Conservation (phyloP, 2,113 vertebrate species). For the Mola mola region DNA sequence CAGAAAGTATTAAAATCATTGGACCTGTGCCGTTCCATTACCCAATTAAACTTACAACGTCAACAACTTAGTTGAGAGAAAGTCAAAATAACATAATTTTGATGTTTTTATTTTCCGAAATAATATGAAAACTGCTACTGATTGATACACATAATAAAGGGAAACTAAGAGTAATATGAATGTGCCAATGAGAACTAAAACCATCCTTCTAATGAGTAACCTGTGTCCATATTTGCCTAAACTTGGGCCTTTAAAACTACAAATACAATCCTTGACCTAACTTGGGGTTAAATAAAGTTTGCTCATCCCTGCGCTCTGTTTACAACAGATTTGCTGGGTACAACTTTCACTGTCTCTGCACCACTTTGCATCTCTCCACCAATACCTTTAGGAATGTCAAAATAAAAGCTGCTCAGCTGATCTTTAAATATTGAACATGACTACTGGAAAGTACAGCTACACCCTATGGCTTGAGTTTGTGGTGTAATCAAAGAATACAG, state of each 20-base stretch:
- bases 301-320: constrained; percentile 72
- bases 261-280: constrained; percentile 82
- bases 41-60: background rate
- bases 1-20: background rate
- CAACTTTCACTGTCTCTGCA: constrained; percentile 70
- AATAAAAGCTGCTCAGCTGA: constrained; percentile 34
- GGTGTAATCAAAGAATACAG: background rate
- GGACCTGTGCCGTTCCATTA: background rate
- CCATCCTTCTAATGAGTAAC: constrained; percentile 81
- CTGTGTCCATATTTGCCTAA: constrained; percentile 83
- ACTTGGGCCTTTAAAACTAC: constrained; percentile 73
- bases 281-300: constrained; percentile 84
- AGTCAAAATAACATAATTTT: constrained; percentile 3
- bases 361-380: constrained; percentile 27
- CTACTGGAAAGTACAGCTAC: constrained; percentile 1
- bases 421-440: constrained; percentile 20
- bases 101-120: background rate
- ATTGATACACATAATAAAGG: background rate
- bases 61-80: too few species aligned
- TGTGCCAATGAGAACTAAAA: constrained; percentile 37
- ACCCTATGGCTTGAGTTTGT: constrained; percentile 6
- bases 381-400: constrained; percentile 15
- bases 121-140: constrained; percentile 6
- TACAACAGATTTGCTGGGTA: constrained; percentile 73
- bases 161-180: constrained; percentile 28